phyloP scores from a whole-genome alignment of 2,113 vertebrate species.

The Thymallus thymallus region DNA sequence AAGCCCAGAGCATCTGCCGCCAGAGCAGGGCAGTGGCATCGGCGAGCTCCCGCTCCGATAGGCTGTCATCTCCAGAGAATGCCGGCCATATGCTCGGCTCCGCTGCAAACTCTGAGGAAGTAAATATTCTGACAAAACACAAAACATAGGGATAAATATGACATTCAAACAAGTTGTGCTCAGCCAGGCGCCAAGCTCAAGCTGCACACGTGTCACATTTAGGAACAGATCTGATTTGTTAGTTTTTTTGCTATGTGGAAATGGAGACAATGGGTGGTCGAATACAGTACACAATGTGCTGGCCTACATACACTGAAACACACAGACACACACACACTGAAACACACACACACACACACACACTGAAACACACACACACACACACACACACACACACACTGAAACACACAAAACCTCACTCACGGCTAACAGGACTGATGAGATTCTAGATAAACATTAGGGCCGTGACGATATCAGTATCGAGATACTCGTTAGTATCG shows the following conservation, averaged over 20 bases:
- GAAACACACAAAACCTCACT: too few species aligned
- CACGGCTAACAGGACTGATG: too few species aligned
- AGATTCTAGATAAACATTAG: too few species aligned
- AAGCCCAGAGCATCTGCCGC: constrained; percentile 99
- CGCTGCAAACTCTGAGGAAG: constrained; percentile 96
- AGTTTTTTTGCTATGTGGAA: constrained; percentile 24
- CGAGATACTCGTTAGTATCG: too few species aligned
- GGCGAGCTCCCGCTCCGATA: constrained; percentile 98
- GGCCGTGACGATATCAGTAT: too few species aligned
- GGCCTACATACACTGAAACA: constrained; percentile 32
- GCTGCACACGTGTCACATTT: constrained; percentile 84
- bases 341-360: not conserved
- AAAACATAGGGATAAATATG: constrained; percentile 99
- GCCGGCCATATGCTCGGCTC: constrained; percentile 99
- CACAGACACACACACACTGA: constrained; percentile 19
- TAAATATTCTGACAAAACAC: constrained; percentile 99
- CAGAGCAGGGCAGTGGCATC: constrained; percentile 90
- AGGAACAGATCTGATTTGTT: constrained; percentile 83
- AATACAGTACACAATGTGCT: constrained; percentile 35
- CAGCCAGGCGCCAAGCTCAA: constrained; percentile 85
- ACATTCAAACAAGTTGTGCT: constrained; percentile 99
- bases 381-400: constrained; percentile 18
- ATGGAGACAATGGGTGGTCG: constrained; percentile 26
- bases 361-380: not conserved
- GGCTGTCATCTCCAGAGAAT: constrained; percentile 99